phyloP scores from a whole-genome alignment of 2,888 invertebrate species.

The Diploptera punctata region DNA sequence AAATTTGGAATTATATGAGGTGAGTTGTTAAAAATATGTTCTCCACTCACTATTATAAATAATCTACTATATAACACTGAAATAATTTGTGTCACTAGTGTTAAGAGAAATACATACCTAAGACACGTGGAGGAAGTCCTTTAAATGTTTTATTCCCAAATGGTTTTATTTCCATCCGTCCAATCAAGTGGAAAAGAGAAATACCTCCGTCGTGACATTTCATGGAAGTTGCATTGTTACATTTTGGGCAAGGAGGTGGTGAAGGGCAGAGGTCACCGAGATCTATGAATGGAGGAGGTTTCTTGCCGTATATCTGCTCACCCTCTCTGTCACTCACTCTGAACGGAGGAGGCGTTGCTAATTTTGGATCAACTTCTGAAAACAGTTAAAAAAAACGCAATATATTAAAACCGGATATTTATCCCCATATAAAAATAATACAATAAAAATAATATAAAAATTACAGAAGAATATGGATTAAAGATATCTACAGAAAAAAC shows the following conservation, averaged over 20 bases:
- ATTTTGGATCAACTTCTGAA: constrained; percentile 57
- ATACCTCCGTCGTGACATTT: constrained; percentile 65
- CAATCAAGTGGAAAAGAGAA: constrained; percentile 64
- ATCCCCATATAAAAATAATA: too few relatives aligned
- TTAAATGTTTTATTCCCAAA: constrained; percentile 66
- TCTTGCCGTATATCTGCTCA: constrained; percentile 62
- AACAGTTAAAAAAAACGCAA: too few relatives aligned
- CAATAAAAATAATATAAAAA: too few relatives aligned
- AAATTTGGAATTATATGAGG: too few relatives aligned
- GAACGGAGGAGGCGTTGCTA: constrained; percentile 58
- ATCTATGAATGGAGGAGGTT: constrained; percentile 65
- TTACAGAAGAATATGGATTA: too few relatives aligned
- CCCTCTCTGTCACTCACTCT: constrained; percentile 51
- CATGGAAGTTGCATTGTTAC: constrained; percentile 59
- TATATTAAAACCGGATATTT: too few relatives aligned
- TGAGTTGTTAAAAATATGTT: too few relatives aligned
- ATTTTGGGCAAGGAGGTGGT: constrained; percentile 65
- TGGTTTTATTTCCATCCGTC: constrained; percentile 60
- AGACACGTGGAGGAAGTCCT: constrained; percentile 59
- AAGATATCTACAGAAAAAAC: too few relatives aligned
- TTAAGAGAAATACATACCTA: constrained; percentile 52
- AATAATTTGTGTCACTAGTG: too few relatives aligned
- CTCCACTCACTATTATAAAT: too few relatives aligned
- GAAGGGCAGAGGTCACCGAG: constrained; percentile 68
- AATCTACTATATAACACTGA: too few relatives aligned